These are phyloP conservation scores for Plebejus argus DNA, from an alignment of 2,888 invertebrate species.

Conservation along the genomic window DNA sequence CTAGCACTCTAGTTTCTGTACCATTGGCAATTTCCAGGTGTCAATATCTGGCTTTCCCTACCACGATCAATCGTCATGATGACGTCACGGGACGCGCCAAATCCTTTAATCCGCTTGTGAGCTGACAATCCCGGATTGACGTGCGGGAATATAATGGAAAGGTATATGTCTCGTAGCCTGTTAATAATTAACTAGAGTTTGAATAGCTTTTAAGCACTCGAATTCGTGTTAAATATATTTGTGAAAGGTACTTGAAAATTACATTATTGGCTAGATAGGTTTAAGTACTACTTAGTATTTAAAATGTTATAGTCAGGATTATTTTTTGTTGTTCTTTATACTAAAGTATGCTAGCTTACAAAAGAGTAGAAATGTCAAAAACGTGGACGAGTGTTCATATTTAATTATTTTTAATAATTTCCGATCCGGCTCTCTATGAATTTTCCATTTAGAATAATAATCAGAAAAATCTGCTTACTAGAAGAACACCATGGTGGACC, in stretches of 20 bases:
- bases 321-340: background rate
- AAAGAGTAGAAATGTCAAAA: no score
- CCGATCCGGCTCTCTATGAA: background rate
- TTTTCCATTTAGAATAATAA: background rate
- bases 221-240: background rate
- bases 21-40: background rate
- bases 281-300: no score
- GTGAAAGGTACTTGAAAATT: background rate
- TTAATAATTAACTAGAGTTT: constrained; percentile 1
- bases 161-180: background rate
- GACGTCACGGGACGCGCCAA: constrained; percentile 18
- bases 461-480: constrained; percentile 44
- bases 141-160: constrained; percentile 4
- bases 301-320: no score
- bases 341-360: background rate
- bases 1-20: background rate
- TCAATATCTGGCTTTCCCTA: background rate
- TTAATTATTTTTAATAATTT: no score
- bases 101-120: constrained; percentile 5
- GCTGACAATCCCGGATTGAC: constrained; percentile 20
- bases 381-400: no score
- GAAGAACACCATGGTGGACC: constrained; percentile 46
- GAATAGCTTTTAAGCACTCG: background rate
- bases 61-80: constrained; percentile 23
- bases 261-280: background rate